Conservation (phyloP, 2,113 vertebrate species). For the Mastomys coucha region DNA sequence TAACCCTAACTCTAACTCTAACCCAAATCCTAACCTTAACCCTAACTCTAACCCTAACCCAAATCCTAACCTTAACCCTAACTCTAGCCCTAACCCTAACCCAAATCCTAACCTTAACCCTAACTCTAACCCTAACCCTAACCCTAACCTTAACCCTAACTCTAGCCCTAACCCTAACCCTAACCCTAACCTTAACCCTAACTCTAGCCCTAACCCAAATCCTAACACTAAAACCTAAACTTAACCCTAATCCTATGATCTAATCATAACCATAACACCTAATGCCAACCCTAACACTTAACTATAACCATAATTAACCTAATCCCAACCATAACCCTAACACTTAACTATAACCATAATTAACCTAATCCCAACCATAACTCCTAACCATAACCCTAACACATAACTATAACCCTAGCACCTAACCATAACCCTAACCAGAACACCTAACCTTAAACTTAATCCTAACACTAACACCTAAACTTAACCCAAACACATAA, state of each 20-base stretch:
- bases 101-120: not conserved
- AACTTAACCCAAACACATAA: too few species aligned
- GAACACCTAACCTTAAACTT: too few species aligned
- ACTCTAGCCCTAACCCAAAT: not conserved
- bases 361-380: not conserved
- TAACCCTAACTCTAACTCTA: not conserved
- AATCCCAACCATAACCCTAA: not conserved
- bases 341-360: not conserved
- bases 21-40: not conserved
- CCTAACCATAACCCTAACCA: too few species aligned
- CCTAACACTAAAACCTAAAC: too few species aligned
- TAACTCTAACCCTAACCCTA: too few species aligned
- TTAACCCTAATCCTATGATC: not conserved
- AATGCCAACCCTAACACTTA: not conserved
- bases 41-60: not conserved
- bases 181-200: not conserved
- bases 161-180: too few species aligned
- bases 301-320: too few species aligned
- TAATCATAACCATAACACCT: too few species aligned
- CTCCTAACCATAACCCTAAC: too few species aligned
- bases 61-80: not conserved
- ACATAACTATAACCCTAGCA: too few species aligned
- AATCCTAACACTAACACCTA: too few species aligned
- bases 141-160: too few species aligned
- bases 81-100: not conserved